Conservation (phyloP, 2,888 invertebrate genomes). For the Kuschelorhynchus macadamiae region DNA sequence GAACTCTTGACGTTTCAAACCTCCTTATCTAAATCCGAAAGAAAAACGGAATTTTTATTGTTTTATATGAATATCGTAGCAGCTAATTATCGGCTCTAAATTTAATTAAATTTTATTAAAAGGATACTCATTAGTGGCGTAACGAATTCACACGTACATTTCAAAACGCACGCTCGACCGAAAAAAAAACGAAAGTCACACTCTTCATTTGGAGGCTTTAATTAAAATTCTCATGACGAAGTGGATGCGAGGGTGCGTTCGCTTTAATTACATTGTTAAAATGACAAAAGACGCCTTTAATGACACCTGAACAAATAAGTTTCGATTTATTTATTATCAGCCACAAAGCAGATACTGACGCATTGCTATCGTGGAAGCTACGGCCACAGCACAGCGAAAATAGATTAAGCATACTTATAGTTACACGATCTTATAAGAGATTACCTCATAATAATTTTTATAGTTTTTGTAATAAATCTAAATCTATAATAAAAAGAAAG, state of each 20-base stretch:
- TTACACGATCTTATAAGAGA: no score
- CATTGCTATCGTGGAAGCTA: conserved; percentile 37
- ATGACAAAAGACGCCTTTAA: conserved; percentile 54
- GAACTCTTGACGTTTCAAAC: no score
- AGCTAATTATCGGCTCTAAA: no score
- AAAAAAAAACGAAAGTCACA: conserved; percentile 49
- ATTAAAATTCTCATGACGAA: conserved; percentile 48
- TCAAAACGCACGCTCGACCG: conserved; percentile 26
- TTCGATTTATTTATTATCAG: conserved; percentile 54
- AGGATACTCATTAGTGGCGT: conserved; percentile 28
- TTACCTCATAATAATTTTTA: no score
- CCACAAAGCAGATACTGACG: conserved; percentile 50
- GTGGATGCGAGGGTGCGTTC: conserved; percentile 47
- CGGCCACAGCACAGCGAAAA: conserved; percentile 14
- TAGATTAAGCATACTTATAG: no score
- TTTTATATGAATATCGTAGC: no score
- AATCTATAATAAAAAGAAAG: no score
- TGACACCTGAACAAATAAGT: conserved; percentile 59
- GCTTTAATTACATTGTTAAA: conserved; percentile 51
- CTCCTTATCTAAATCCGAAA: no score
- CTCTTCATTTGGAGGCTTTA: conserved; percentile 47
- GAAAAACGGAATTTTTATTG: no score
- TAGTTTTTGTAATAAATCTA: no score
- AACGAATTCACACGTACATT: conserved; percentile 36
- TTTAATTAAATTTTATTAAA: conserved; percentile 8